These are phyloP conservation scores for Xestia rhomboidea DNA, from an alignment of 2,888 invertebrate genomes.

Conservation along the genomic window DNA sequence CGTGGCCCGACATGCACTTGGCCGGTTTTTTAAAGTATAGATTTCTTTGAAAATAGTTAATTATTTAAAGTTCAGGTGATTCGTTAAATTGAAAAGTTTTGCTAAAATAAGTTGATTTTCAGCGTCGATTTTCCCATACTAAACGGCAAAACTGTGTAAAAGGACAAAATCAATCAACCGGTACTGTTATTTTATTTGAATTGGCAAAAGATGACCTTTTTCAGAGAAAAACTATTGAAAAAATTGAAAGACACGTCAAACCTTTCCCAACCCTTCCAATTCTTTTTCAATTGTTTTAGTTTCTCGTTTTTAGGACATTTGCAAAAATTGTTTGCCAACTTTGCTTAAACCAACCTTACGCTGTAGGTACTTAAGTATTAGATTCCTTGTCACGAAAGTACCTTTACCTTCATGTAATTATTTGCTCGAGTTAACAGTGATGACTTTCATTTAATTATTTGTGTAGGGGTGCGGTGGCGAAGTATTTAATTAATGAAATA, in stretches of 20 bases:
- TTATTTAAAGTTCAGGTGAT: background rate
- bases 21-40: no score
- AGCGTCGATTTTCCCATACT: background rate
- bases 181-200: slow-evolving; percentile 1
- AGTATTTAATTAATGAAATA: slow-evolving; percentile 4
- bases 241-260: background rate
- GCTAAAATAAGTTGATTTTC: background rate
- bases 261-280: background rate
- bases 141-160: background rate
- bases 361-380: background rate
- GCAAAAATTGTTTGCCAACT: background rate
- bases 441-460: slow-evolving; percentile 32
- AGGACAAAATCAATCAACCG: background rate
- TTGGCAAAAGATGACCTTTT: background rate
- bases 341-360: background rate
- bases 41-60: background rate
- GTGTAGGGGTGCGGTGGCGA: background rate
- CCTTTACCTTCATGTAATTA: slow-evolving; percentile 6
- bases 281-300: slow-evolving; percentile 1
- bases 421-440: slow-evolving; percentile 19
- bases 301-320: background rate
- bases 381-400: background rate
- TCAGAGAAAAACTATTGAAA: background rate
- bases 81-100: background rate
- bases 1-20: no score